Evolutionary conservation across 2,113 vertebrate species (phyloP).

Genomic region (Burhinus bistriatus): DNA sequence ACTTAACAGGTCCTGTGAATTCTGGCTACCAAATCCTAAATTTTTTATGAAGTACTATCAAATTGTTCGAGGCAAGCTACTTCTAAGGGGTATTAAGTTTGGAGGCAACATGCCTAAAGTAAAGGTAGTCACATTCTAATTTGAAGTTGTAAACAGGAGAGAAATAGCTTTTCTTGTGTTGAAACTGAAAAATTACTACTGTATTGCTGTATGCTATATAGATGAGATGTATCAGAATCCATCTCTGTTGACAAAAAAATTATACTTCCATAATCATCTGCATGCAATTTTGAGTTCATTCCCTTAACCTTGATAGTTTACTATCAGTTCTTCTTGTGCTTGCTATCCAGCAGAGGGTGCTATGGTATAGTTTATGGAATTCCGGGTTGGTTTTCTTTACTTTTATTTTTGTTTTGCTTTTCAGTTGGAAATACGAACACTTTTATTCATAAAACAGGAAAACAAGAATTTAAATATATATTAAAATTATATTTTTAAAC

Average conservation of each 20-base stretch:
- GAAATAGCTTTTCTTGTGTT: neutral
- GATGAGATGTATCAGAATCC: neutral
- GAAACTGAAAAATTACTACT: neutral
- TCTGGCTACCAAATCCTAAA: neutral
- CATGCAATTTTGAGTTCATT: accelerated
- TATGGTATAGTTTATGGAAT: neutral
- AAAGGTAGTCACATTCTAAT: neutral
- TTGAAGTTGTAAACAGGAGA: neutral
- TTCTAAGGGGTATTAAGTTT: neutral
- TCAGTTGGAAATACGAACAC: neutral
- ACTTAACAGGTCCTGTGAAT: neutral
- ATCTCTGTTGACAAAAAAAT: neutral
- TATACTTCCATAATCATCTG: neutral
- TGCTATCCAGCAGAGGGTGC: slow-evolving; percentile 54
- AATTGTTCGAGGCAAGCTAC: neutral
- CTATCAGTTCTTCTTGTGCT: neutral
- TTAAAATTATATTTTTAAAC: neutral
- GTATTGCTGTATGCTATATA: neutral
- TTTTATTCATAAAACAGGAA: neutral
- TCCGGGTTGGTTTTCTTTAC: too few species aligned
- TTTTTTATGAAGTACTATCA: neutral
- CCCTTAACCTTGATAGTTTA: accelerated
- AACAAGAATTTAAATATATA: neutral
- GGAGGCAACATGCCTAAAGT: neutral
- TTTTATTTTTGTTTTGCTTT: neutral